Conservation (phyloP, 2,797 vertebrate species). For the Crenuchus spilurus region DNA sequence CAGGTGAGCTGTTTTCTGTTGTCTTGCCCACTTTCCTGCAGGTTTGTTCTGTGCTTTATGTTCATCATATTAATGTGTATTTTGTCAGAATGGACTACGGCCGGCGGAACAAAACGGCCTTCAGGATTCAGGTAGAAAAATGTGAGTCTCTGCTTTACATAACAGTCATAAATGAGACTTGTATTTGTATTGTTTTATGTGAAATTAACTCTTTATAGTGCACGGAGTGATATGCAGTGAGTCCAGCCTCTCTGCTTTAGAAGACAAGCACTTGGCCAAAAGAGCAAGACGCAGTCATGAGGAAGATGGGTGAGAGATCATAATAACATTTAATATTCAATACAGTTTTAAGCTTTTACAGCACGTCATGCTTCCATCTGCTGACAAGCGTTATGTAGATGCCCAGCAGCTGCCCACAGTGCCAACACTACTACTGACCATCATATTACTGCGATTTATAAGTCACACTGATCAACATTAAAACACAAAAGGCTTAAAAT, state of each 20-base stretch:
- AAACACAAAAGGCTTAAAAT: too few relatives aligned
- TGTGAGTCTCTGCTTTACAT: slow-evolving; percentile 68
- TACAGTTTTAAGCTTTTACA: too few relatives aligned
- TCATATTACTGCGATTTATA: too few relatives aligned
- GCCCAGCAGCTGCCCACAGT: too few relatives aligned
- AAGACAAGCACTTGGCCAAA: slow-evolving; percentile 86
- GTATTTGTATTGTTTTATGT: background rate
- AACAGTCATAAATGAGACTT: background rate
- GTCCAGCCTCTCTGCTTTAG: slow-evolving; percentile 72
- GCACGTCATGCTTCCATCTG: too few relatives aligned
- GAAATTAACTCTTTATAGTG: slow-evolving; percentile 74
- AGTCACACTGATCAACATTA: too few relatives aligned
- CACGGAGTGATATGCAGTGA: slow-evolving; percentile 81
- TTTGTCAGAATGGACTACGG: slow-evolving; percentile 88
- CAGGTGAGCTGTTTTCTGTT: slow-evolving; percentile 80
- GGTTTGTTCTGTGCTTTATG: background rate
- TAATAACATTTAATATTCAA: background rate
- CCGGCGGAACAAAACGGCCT: slow-evolving; percentile 91
- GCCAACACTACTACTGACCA: too few relatives aligned
- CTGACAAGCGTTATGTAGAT: too few relatives aligned
- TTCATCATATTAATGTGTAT: slow-evolving; percentile 10
- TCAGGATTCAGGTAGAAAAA: slow-evolving; percentile 94
- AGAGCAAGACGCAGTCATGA: slow-evolving; percentile 77
- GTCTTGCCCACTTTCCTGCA: background rate
- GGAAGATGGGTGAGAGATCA: slow-evolving; percentile 77